Percentiles rank a stretch among this genome's conserved stretches.
Evolutionary conservation across 2,113 vertebrate genomes (phyloP).

Genomic region (Pelecanoides urinatrix): DNA sequence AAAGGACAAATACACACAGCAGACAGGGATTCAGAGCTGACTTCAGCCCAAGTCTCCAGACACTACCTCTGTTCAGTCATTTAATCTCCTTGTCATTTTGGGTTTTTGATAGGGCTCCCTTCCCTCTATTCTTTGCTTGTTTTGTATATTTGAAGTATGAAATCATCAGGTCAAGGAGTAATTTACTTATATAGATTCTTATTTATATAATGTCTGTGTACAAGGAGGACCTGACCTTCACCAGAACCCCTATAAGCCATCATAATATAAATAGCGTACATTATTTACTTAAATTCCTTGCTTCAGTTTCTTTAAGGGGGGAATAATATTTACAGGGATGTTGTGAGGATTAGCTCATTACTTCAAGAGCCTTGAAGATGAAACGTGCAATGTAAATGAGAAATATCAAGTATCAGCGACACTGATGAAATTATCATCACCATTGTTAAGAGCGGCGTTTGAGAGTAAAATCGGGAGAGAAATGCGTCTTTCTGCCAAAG

Average conservation of each 20-base stretch:
- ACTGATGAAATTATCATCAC: slow-evolving; percentile 65
- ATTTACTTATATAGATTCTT: slow-evolving; percentile 55
- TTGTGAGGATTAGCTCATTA: slow-evolving; percentile 69
- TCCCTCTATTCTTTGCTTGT: slow-evolving; percentile 2
- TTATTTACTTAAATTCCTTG: slow-evolving; percentile 64
- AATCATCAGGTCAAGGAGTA: slow-evolving; percentile 56
- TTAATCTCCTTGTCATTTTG: slow-evolving; percentile 23
- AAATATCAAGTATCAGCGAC: slow-evolving; percentile 60
- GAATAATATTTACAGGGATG: slow-evolving; percentile 66
- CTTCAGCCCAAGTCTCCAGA: not conserved
- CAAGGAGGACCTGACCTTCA: slow-evolving; percentile 64
- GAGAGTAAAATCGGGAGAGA: slow-evolving; percentile 6
- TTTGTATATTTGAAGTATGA: slow-evolving; percentile 51
- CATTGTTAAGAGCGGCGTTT: slow-evolving; percentile 34
- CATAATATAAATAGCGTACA: slow-evolving; percentile 59
- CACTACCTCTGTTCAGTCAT: not conserved
- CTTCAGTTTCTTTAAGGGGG: slow-evolving; percentile 63
- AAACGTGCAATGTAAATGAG: slow-evolving; percentile 64
- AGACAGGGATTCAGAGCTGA: not conserved
- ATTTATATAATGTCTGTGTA: slow-evolving; percentile 52
- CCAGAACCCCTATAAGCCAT: slow-evolving; percentile 54
- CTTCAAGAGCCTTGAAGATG: slow-evolving; percentile 66
- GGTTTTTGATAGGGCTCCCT: not conserved
- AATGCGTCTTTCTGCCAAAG: slow-evolving; percentile 5
- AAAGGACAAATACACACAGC: not conserved